phyloP scores from a whole-genome alignment of 2,113 vertebrate genomes.

The Elgaria multicarinata region DNA sequence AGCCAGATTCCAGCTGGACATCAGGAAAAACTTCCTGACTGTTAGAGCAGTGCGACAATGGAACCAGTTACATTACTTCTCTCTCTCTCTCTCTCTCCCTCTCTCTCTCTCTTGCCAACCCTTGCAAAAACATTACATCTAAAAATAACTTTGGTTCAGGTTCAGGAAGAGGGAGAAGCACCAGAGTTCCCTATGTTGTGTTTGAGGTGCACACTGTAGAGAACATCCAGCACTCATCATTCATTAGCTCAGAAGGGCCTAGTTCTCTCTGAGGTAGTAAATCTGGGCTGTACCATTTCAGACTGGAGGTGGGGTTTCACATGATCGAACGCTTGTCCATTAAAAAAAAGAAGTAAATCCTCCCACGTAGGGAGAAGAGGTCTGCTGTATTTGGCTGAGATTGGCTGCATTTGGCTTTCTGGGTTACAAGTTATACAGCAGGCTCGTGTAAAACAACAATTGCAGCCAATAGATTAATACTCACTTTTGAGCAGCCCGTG shows the following conservation, averaged over 20 bases:
- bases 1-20: no score
- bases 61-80: no score
- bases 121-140: not conserved
- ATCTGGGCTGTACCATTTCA: not conserved
- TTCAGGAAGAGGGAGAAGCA: not conserved
- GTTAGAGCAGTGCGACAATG: no score
- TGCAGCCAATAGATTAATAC: not conserved
- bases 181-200: not conserved
- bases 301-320: not conserved
- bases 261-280: not conserved
- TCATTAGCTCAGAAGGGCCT: not conserved
- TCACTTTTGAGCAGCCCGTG: not conserved
- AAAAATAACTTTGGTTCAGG: constrained; percentile 25
- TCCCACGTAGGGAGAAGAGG: no score
- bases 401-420: not conserved
- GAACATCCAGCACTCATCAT: not conserved
- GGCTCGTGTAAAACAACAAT: not conserved
- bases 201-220: no score
- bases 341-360: not conserved
- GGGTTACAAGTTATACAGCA: not conserved
- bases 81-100: not conserved
- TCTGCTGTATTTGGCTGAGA: no score
- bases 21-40: no score
- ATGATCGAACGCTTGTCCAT: not conserved
- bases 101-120: not conserved